Base-by-base conservation (phyloP, 2,113 vertebrate genomes). In the Bubalus kerabau region DNA sequence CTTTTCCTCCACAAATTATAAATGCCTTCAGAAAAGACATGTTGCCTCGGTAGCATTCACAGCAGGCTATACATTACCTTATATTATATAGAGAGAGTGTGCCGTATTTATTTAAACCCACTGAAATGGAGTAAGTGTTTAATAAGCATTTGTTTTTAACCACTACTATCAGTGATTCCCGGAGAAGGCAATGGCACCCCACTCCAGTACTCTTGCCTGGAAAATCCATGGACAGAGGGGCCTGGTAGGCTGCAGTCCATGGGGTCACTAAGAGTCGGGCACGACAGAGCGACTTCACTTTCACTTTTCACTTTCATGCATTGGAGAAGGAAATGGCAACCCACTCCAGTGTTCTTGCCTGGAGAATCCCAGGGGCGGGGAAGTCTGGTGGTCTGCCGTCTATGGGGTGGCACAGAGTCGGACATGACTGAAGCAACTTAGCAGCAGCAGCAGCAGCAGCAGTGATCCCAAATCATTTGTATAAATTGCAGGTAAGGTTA, bases 221-320 rank as follows among this genome's bases (percentile, higher is more conserved):
- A 1, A 62, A 62, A 30, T 62, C 60, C 60, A 30, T 62, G 28
- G 60, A 62, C 0, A 1, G 28, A 30, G 28, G 28, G 15, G 13
- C 2, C 28, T 15, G 6, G 60, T 15, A 30, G 60, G 28, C 60
- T 62, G 60, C 60, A 30, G 60, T 15, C 60, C 13, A 30, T 62
- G 60, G 13, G 28, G 28, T 62, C 6, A 0, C 28, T 30, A 30
- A 6, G 13, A 62, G 60, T 62, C 6, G 0, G 57, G 26, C 4
- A 59, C 4, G 24, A 59, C 57, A 26, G 24, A 59, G 24, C 2
- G 1, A 59, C 57, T 59, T 59, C 57, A 59, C 57, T 59, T 59
- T 26, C 24, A 26, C 57, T 59, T 59, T 59, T 59, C 57, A 59
- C 57, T 59, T 59, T 59, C 57, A 59, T 12, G 57, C 24, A 12